Evolutionary conservation across 2,888 invertebrate genomes (phyloP).

Genomic region (Mesoligia furuncula): DNA sequence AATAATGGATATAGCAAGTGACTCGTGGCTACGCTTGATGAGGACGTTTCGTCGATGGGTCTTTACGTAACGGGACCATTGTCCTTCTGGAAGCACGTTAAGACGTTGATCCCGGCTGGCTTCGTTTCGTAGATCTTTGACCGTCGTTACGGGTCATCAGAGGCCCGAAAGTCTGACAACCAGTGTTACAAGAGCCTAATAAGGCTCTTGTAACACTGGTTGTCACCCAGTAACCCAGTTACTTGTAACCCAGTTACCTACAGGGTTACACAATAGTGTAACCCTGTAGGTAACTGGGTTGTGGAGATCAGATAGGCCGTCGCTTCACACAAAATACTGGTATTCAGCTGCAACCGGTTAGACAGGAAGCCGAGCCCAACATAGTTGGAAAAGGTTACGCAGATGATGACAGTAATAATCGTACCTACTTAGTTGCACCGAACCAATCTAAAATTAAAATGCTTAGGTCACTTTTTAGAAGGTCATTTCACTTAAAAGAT

Average conservation of each 20-base stretch:
- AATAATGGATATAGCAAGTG: neutral
- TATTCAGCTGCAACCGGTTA: neutral
- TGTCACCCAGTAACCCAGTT: too few relatives aligned
- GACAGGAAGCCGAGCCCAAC: neutral
- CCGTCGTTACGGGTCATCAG: neutral
- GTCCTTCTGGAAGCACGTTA: neutral
- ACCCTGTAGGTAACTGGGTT: neutral
- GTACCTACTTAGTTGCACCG: neutral
- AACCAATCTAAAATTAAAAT: constrained; percentile 1
- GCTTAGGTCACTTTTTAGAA: neutral
- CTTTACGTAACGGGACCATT: too few relatives aligned
- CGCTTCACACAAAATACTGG: neutral
- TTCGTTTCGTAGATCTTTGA: neutral
- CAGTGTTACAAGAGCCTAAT: neutral
- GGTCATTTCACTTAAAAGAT: neutral
- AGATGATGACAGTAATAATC: neutral
- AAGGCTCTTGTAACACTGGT: too few relatives aligned
- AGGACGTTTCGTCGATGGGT: too few relatives aligned
- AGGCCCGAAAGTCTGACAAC: too few relatives aligned
- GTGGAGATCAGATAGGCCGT: neutral
- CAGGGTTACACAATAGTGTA: too few relatives aligned
- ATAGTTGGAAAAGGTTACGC: neutral
- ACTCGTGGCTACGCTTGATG: too few relatives aligned
- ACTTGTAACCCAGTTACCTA: too few relatives aligned
- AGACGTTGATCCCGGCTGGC: neutral